Conservation (phyloP, 2,888 invertebrate species). For the Drosophila pullipes region DNA sequence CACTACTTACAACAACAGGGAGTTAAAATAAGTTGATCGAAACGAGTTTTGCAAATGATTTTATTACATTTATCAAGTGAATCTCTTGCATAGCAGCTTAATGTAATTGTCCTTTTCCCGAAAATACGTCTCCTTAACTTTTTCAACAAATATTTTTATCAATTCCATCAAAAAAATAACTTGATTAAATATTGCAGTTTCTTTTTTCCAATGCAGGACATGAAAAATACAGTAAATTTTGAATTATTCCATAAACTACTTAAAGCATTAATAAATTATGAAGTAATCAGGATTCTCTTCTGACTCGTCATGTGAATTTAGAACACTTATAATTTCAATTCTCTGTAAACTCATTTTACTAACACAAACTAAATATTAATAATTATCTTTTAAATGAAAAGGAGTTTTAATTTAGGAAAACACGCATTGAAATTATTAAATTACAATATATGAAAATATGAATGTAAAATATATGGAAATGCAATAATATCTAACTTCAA, state of each 20-base stretch:
- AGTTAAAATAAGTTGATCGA: slow-evolving; percentile 13
- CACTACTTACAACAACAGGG: slow-evolving; percentile 5
- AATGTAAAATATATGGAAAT: background rate
- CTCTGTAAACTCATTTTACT: background rate
- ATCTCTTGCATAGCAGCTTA: background rate
- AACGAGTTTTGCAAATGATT: slow-evolving; percentile 39
- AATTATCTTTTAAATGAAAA: background rate
- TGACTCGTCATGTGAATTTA: background rate
- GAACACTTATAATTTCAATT: background rate
- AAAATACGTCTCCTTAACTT: background rate
- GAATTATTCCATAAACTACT: background rate
- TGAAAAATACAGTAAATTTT: background rate
- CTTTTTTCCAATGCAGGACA: background rate
- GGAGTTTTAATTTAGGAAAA: background rate
- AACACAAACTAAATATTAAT: background rate
- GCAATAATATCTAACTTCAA: background rate
- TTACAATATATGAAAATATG: background rate
- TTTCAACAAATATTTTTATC: background rate
- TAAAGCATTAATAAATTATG: background rate
- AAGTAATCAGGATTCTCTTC: background rate
- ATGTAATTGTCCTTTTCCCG: background rate
- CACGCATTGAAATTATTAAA: no score
- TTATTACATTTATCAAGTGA: slow-evolving; percentile 29
- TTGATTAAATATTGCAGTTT: background rate
- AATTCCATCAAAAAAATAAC: background rate